Conservation (phyloP, 1,140 invertebrate species). For the Drosophila repletoides region DNA sequence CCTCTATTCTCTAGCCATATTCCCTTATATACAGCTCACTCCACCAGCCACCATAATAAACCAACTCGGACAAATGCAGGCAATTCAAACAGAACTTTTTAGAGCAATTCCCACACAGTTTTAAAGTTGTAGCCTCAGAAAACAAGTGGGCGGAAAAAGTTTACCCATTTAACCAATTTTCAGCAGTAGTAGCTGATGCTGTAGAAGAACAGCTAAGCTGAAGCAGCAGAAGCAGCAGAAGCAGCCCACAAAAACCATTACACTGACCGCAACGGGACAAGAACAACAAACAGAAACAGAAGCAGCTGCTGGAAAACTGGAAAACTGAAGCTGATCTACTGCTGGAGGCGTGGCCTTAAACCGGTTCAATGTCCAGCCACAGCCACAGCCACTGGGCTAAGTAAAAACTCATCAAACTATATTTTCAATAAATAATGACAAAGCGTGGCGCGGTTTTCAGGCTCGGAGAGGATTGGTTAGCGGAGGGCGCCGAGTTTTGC, state of each 20-base stretch:
- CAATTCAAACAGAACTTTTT: conserved; percentile 30
- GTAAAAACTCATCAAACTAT: conserved; percentile 80
- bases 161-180: conserved; percentile 74
- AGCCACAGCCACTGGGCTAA: conserved; percentile 26
- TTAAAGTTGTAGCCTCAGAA: conserved; percentile 39
- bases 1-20: background rate
- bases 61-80: background rate
- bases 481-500: background rate
- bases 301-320: conserved; percentile 8
- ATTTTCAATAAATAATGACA: conserved; percentile 80
- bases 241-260: conserved; percentile 55
- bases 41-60: background rate
- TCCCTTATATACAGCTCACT: background rate
- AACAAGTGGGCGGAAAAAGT: conserved; percentile 47
- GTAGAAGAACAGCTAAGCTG: too few species aligned
- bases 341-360: conserved; percentile 9
- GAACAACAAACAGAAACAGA: conserved; percentile 46
- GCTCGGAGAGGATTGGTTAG: background rate
- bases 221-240: conserved; percentile 22
- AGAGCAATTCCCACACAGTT: conserved; percentile 22
- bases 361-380: conserved; percentile 27
- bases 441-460: conserved; percentile 9
- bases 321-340: background rate
- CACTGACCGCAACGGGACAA: conserved; percentile 55
- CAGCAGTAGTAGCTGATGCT: conserved; percentile 31